phyloP scores from a whole-genome alignment of 2,797 vertebrate genomes.

The Phylloscopus collybita region DNA sequence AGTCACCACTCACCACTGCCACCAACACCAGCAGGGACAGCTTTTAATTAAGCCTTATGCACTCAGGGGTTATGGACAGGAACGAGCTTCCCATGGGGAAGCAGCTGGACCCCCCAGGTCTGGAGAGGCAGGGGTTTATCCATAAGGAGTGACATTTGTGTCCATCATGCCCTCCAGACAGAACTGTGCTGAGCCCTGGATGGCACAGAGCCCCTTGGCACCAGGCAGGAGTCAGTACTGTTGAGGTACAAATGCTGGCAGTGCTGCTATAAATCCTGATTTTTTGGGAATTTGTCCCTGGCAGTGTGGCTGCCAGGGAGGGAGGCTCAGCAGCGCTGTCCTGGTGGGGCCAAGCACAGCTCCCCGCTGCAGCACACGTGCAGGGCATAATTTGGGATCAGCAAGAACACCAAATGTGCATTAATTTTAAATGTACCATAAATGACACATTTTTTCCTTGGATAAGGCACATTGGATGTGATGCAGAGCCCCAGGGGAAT shows the following conservation, averaged over 20 bases:
- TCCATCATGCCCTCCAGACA: not conserved
- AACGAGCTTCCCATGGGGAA: not conserved
- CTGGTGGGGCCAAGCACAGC: not conserved
- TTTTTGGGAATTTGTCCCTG: not conserved
- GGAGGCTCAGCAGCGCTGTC: not conserved
- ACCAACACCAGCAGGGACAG: not conserved
- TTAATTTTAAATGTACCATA: not conserved
- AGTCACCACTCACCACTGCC: not conserved
- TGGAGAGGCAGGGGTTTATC: not conserved
- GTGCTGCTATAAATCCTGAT: not conserved
- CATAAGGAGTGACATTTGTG: fast-evolving
- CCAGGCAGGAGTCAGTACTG: not conserved
- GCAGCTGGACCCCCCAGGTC: not conserved
- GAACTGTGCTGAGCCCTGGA: not conserved
- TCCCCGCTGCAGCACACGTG: fast-evolving
- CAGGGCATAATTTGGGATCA: not conserved
- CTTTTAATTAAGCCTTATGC: not conserved
- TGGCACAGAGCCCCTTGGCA: not conserved
- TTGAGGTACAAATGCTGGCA: fast-evolving
- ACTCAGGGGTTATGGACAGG: not conserved
- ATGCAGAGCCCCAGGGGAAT: not conserved
- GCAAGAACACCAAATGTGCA: not conserved
- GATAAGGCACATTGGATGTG: not conserved
- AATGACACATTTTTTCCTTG: not conserved
- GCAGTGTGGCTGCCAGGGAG: not conserved